These are phyloP conservation scores for Amorpha juglandis DNA, from an alignment of 2,888 invertebrate genomes.

Conservation along the genomic window DNA sequence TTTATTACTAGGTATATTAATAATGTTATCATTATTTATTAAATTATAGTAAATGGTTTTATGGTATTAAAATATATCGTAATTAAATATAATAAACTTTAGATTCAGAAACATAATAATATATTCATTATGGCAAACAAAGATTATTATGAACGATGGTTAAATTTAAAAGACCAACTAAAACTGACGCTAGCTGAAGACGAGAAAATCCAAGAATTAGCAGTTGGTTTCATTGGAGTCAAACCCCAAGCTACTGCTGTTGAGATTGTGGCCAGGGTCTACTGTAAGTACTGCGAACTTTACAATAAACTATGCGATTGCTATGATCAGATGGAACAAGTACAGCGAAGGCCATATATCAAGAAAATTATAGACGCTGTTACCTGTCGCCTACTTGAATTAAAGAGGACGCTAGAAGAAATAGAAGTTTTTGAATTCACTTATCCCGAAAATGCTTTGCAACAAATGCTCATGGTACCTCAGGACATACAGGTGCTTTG, in stretches of 20 bases:
- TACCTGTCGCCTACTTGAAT: conserved; percentile 84
- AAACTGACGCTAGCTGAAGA: conserved; percentile 58
- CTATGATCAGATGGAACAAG: conserved; percentile 86
- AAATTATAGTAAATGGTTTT: neutral
- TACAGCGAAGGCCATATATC: conserved; percentile 84
- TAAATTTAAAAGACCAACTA: conserved; percentile 65
- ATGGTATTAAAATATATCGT: too few species aligned
- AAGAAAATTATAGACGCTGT: conserved; percentile 84
- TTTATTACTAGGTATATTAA: neutral
- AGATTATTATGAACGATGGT: conserved; percentile 69
- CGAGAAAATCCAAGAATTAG: conserved; percentile 62
- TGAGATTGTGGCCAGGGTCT: conserved; percentile 78
- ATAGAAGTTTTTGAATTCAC: conserved; percentile 86
- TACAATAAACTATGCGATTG: conserved; percentile 84
- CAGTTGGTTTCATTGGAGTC: conserved; percentile 56
- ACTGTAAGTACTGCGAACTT: conserved; percentile 78
- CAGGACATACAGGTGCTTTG: conserved; percentile 86
- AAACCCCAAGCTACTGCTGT: conserved; percentile 78
- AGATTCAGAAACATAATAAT: neutral
- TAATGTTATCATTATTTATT: neutral
- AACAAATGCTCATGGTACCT: conserved; percentile 88
- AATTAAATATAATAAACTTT: neutral
- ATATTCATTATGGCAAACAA: conserved; percentile 62
- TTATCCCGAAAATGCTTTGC: conserved; percentile 88
- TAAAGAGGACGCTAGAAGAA: conserved; percentile 82